phyloP scores from a whole-genome alignment of 2,797 vertebrate genomes.

The Epinephelus malabaricus region DNA sequence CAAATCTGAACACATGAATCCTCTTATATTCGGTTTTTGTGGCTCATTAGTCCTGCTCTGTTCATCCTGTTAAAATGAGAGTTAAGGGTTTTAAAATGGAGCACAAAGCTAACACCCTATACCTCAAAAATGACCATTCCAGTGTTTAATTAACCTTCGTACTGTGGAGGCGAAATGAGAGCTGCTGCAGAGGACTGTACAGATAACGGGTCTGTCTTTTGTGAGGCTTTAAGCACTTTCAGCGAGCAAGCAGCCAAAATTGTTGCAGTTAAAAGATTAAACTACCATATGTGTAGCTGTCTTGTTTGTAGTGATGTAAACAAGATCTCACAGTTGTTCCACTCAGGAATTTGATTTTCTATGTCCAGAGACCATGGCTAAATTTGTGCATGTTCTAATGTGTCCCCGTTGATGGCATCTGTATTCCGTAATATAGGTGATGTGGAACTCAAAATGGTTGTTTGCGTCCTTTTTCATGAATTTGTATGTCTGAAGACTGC shows the following conservation, averaged over 20 bases:
- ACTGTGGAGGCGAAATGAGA: conserved; percentile 13
- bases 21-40: conserved; percentile 23
- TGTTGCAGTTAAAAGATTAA: conserved; percentile 39
- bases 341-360: conserved; percentile 80
- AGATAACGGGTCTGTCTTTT: not conserved
- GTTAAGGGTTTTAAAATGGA: conserved; percentile 38
- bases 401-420: conserved; percentile 47
- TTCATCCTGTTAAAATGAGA: conserved; percentile 17
- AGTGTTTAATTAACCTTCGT: conserved; percentile 6
- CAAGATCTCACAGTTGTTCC: conserved; percentile 46
- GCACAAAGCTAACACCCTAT: conserved; percentile 58
- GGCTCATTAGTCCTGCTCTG: not conserved
- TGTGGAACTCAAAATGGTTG: conserved; percentile 11
- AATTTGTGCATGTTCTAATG: conserved; percentile 64
- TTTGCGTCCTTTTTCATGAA: conserved; percentile 33
- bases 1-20: conserved; percentile 17
- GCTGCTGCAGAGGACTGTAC: conserved; percentile 32
- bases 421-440: conserved; percentile 41
- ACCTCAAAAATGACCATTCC: conserved; percentile 70
- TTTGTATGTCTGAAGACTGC: conserved; percentile 33
- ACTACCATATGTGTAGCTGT: conserved; percentile 26
- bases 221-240: conserved; percentile 58
- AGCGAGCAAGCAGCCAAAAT: conserved; percentile 42
- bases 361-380: conserved; percentile 42
- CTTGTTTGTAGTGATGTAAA: conserved; percentile 51